Conservation (phyloP, 2,113 vertebrate genomes). For the crab-eating macaque (Macaca fascicularis) region T2T-MFA8v1.1 NC_088381.1:20956501-20957000, state of each 20-base stretch:
- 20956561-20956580: not conserved
- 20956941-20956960: too few relatives aligned
- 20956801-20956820: not conserved
- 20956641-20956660: not conserved
- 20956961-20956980: not conserved
- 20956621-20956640: not conserved
- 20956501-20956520: not conserved
- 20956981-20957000: not conserved
- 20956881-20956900: too few relatives aligned
- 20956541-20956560: not conserved
- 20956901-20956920: too few relatives aligned
- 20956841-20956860: not conserved
- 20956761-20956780: not conserved
- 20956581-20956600: not conserved
- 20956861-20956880: too few relatives aligned
- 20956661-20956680: not conserved
- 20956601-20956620: not conserved
- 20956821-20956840: not conserved
- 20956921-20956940: too few relatives aligned
- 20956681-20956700: not conserved
- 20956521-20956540: not conserved
- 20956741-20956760: not conserved
- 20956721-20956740: not conserved
- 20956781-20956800: not conserved
- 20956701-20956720: not conserved